phyloP scores from a whole-genome alignment of 2,888 invertebrate genomes.

The Blera fallax region DNA sequence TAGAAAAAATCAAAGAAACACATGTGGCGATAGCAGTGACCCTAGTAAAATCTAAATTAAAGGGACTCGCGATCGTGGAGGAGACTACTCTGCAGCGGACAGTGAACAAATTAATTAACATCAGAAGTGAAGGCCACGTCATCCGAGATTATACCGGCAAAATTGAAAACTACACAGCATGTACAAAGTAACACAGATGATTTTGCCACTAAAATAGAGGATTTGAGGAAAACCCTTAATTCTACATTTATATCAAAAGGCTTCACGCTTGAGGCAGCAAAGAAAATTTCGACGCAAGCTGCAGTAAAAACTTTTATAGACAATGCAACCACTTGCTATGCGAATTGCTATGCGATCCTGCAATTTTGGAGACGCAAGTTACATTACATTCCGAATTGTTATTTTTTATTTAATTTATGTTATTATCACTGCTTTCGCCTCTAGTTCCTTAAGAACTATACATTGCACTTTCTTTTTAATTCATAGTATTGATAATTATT shows the following conservation, averaged over 20 bases:
- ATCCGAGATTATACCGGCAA: not conserved
- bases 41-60: not conserved
- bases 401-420: too few species aligned
- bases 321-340: not conserved
- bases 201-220: not conserved
- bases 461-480: too few species aligned
- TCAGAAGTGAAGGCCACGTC: not conserved
- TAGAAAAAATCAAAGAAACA: not conserved
- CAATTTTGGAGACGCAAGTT: not conserved
- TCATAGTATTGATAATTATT: too few species aligned
- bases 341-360: not conserved
- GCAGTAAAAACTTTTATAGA: constrained; percentile 10
- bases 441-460: too few species aligned
- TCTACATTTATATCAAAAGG: constrained; percentile 10
- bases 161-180: not conserved
- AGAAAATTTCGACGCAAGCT: constrained; percentile 2
- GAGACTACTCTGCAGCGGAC: not conserved
- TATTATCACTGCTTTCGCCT: too few species aligned
- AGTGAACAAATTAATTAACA: not conserved
- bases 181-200: constrained; percentile 2
- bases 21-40: not conserved
- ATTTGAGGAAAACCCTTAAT: not conserved
- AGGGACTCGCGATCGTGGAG: not conserved
- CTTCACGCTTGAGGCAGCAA: constrained; percentile 7
- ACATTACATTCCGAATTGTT: too few species aligned